A percentile compares a stretch with the other conserved stretches of the same genome.
Conservation (phyloP, 2,888 invertebrate genomes). For the Eutolmus rufibarbis region DNA sequence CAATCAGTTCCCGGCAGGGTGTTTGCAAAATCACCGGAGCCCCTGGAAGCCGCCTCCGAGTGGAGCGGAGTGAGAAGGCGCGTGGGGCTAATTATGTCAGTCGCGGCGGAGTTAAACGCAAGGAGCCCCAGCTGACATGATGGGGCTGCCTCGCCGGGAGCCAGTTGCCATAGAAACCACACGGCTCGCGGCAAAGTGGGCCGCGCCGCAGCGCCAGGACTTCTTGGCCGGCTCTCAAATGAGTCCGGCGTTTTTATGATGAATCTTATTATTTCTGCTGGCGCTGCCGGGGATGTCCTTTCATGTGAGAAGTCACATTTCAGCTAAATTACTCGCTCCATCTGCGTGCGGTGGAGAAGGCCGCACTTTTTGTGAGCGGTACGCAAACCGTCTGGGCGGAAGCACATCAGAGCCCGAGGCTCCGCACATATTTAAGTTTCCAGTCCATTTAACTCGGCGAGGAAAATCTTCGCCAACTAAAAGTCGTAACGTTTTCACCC, state of each 20-base stretch:
- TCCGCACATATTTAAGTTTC: conserved; percentile 44
- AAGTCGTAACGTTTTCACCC: conserved; percentile 15
- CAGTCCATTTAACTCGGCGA: conserved; percentile 42
- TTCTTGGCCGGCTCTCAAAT: background rate
- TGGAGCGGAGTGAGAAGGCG: conserved; percentile 4
- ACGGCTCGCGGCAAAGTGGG: background rate
- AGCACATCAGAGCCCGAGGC: background rate
- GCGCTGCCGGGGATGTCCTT: conserved; percentile 7
- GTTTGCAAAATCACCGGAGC: background rate
- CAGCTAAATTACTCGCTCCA: conserved; percentile 31
- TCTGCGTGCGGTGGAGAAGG: background rate
- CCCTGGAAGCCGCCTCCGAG: background rate
- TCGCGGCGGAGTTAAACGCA: background rate
- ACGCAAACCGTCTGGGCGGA: background rate
- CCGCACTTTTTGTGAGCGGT: background rate
- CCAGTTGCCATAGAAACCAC: background rate
- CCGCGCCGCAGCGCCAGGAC: background rate
- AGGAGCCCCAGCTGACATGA: conserved; percentile 17
- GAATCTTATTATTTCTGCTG: conserved; percentile 29
- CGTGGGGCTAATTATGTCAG: conserved; percentile 28
- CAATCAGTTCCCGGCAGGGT: conserved; percentile 33
- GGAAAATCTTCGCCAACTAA: background rate
- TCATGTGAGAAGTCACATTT: conserved; percentile 36
- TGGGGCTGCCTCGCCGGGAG: background rate
- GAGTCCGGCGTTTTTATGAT: background rate